Base-by-base conservation (phyloP, 37 sponge, comb jelly and placozoan genomes). In the Oopsacas minuta region DNA sequence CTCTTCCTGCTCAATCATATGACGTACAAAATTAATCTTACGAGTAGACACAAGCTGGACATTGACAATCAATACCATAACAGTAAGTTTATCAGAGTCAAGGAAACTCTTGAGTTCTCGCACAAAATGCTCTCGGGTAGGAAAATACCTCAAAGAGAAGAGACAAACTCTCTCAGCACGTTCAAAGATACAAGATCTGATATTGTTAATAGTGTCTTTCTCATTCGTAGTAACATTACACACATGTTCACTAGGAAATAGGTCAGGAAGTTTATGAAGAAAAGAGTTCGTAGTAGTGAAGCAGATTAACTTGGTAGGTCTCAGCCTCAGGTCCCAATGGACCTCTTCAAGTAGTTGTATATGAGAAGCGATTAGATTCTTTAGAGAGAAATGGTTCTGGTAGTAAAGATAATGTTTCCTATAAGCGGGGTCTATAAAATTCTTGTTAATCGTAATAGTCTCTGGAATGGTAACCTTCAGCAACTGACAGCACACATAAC, bases 1-100 rank as follows among this genome's bases (percentile, higher is more conserved):
- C 22, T 61, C 75, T 61, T 61, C 75, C 75, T 61, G 75, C 75
- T 61, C 75, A 20, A 61, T 61, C 75, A 61, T 61, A 34, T 61
- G 75, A 10, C 75, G 75, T 34, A 61, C 75, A 61, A 61, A 61
- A 34, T 61, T 61, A 61, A 61, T 61, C 30, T 61, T 61, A 61
- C 75, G 75, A 10, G 20, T 61, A 3, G 75, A 61, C 30, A 61
- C 75, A 61, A 61, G 75, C 75, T 61, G 75, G 22, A 61, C 75
- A n/a, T 61, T 61, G 32, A 61, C 75, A 61, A 61, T n/a, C 28
- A 61, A 34, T 20, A 61, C 75, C 75, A 61, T 61, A 25, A 61
- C 75, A 32, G 22, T 3, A 15, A 42, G 49, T 25, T n/a, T 10
- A n/a, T 61, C 30, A 3, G 75, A 61, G 22, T 61, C 75, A 3